Conservation (phyloP, 2,797 vertebrate genomes). For the Crocodylus rhombifer region DNA sequence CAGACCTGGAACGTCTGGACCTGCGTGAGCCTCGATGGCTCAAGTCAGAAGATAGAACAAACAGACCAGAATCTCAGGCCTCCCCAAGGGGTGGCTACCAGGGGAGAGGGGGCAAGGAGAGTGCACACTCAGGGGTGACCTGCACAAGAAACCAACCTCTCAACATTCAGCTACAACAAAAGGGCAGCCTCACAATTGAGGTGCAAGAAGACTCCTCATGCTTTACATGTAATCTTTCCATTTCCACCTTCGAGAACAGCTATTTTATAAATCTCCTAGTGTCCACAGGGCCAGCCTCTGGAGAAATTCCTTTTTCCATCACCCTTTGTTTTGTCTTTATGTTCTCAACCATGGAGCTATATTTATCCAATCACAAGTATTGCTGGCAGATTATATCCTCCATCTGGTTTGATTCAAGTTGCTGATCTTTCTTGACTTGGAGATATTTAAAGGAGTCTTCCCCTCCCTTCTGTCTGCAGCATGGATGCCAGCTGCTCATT, state of each 20-base stretch:
- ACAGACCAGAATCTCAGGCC: too few relatives aligned
- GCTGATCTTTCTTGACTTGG: not conserved
- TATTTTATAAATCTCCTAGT: not conserved
- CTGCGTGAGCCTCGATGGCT: too few relatives aligned
- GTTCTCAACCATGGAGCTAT: not conserved
- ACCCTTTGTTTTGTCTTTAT: not conserved
- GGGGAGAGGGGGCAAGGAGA: not conserved
- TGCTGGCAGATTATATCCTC: not conserved
- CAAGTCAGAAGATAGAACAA: too few relatives aligned
- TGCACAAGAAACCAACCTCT: too few relatives aligned
- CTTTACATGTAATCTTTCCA: not conserved
- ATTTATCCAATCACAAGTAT: not conserved
- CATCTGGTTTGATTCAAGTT: conserved; percentile 20
- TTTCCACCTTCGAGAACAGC: not conserved
- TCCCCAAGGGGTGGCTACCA: too few relatives aligned
- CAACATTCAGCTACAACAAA: too few relatives aligned
- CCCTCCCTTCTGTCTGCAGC: not conserved
- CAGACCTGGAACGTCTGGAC: too few relatives aligned
- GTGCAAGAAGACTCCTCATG: not conserved
- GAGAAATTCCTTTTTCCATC: not conserved
- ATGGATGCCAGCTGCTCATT: not conserved
- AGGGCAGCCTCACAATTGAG: not conserved
- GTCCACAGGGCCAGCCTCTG: not conserved
- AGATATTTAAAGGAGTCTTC: conserved; percentile 21
- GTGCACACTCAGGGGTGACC: too few relatives aligned